Evolutionary conservation across 1,140 invertebrate genomes (phyloP), one percentile per base, ranked within the genome.

Genomic region (Drosophila gunungcola): DNA sequence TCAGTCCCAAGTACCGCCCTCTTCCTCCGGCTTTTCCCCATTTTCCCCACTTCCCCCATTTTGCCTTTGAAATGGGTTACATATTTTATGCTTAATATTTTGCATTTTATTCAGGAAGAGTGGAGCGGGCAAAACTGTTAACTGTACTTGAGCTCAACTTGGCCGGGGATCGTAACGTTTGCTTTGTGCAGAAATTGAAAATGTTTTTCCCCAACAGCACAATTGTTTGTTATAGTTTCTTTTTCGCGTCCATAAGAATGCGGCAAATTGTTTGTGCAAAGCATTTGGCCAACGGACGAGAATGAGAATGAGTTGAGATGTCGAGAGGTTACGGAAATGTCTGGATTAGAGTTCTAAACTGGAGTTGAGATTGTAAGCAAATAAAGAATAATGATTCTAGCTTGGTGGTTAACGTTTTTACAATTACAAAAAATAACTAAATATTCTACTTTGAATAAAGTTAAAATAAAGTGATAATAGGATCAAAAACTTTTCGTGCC

Each of bases 1-100:
- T 63, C 72, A 76, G 69, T 70, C 67, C 42, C 42, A 56, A 56
- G 67, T 74, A 74, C 38, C 46, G 5, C 49, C 12, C 11, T 11
- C 10, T 27, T 27, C n/a, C 13, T 16, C 34, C 10, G 46, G 9
- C 3, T 48, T 32, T 29, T 13, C n/a, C n/a, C n/a, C 43, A 10
- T 32, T 12, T 29, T 38, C 36, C 36, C 4, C 27, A 7, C 43
- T 63, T 58, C 3, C 11, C 0, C 49, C 52, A 60, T 52, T 69
- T 69, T 54, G 60, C 56, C 68, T 79, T 79, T 63, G 68, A 89
- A 91, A 91, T 91, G 90, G 89, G 89, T 91, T 91, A 91, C 84
- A 91, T 91, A 91, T 91, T 91, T 91, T 91, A 91, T 89, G 84
- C 80, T 91, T 91, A 91, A 91, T 91, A 91, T 91, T 91, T 90